Evolutionary conservation across 37 sponge, comb jelly and placozoan genomes (phyloP), one percentile per base, ranked within the genome.

Genomic region (Halichondria panicea): DNA sequence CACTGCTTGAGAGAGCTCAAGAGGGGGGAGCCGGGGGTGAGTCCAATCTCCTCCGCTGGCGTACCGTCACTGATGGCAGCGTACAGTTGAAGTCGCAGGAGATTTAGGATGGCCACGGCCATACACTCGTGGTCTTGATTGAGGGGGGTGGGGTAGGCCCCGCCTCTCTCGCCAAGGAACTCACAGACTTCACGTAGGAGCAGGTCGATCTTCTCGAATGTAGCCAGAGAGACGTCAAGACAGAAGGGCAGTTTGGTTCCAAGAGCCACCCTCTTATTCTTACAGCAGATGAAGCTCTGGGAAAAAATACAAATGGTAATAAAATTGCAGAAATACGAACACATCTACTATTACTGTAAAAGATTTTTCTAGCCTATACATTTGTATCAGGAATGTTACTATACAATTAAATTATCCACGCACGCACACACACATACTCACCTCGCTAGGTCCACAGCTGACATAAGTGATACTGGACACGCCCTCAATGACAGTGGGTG

Each of bases 81-180:
- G 50, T 84, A 87, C 34, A 96, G 70, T 87, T 96, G 74, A 7
- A 95, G 77, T 34, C 77, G 65, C 31, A 92, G 88, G 1, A 95
- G 84, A 77, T 85, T 89, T 38, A 95, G 84, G 1, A 74, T 33
- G 4, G 93, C 71, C 3, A 93, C 66, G 18, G 89, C 89, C 88
- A 95, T 91, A 58, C 95, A 94, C 66, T 94, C 92, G 9, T 88
- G 84, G 37, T 95, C 89, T 62, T 90, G 84, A 28, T 38, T 38
- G 40, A 35, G 80, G 7, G 81, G 87, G 31, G 76, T 84, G 18
- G 67, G 68, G 54, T 34, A 63, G 63, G 63, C 56, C 0, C 60
- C 81, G 30, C 44, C 37, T 4, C 7, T 18, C 3, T 66, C 72
- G 63, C 75, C 85, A 19, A 86, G 50, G 2, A 73, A 68, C 24